These are phyloP conservation scores for Blomia tropicalis DNA, from an alignment of 2,888 invertebrate genomes.

Conservation along the genomic window DNA sequence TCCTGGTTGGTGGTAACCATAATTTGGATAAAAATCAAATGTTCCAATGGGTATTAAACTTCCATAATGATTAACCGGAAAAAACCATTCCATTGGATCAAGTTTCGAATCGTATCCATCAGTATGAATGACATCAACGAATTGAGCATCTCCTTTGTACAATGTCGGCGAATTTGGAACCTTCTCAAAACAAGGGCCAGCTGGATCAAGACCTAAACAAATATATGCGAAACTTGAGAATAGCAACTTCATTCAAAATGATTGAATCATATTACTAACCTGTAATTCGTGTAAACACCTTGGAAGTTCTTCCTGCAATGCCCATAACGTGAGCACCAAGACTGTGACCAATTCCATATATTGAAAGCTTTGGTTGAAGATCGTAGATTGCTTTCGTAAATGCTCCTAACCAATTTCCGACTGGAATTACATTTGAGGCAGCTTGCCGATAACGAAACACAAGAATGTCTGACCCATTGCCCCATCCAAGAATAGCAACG, in stretches of 20 bases:
- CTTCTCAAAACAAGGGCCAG: conserved; percentile 21
- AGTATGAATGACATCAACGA: conserved; percentile 22
- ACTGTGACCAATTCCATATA: conserved; percentile 22
- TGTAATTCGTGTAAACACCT: conserved; percentile 12
- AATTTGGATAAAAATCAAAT: conserved; percentile 21
- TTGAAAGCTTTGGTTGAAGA: background rate
- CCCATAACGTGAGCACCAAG: conserved; percentile 22
- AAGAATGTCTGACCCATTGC: conserved; percentile 15
- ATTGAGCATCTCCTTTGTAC: conserved; percentile 6
- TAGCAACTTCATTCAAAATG: background rate
- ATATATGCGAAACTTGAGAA: background rate
- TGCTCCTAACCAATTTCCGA: conserved; percentile 13
- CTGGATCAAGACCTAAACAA: conserved; percentile 19
- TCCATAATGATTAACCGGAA: conserved; percentile 21
- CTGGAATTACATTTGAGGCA: conserved; percentile 13
- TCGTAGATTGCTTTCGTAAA: background rate
- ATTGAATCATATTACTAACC: background rate
- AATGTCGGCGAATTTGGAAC: background rate
- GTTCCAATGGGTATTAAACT: conserved; percentile 16
- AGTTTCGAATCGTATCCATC: conserved; percentile 20
- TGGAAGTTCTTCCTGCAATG: conserved; percentile 1
- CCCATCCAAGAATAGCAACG: conserved; percentile 18
- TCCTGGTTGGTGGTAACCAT: conserved; percentile 21
- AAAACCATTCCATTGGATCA: conserved; percentile 20
- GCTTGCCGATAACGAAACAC: conserved; percentile 15